Evolutionary conservation across 2,888 invertebrate species (phyloP).

Genomic region (Theodoxus fluviatilis): DNA sequence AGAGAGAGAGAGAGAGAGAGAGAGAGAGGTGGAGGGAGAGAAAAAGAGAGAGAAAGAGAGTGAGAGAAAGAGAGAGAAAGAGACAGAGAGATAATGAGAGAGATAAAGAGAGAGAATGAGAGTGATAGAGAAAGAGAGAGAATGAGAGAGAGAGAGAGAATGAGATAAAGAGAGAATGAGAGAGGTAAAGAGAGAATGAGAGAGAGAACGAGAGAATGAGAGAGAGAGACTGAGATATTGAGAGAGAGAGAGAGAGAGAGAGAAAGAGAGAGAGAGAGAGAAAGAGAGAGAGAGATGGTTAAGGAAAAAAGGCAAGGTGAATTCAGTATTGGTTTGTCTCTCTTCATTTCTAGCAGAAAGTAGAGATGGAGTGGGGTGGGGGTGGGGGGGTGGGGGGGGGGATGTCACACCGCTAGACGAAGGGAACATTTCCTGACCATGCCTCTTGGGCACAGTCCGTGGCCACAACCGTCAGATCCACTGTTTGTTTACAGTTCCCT

Average conservation of each 20-base stretch:
- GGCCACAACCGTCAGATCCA: too few species aligned
- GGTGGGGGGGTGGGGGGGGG: too few species aligned
- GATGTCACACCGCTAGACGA: too few species aligned
- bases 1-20: constrained; percentile 11
- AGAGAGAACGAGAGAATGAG: neutral
- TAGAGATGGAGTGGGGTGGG: too few species aligned
- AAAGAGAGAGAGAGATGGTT: neutral
- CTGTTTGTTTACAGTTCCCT: too few species aligned
- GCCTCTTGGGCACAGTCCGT: too few species aligned
- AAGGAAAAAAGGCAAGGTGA: neutral
- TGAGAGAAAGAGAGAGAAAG: neutral
- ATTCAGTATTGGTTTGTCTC: too few species aligned
- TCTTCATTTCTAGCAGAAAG: too few species aligned
- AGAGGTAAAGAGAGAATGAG: neutral
- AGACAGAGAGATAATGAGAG: neutral
- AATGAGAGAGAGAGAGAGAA: neutral
- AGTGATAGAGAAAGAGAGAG: neutral
- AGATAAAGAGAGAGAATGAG: neutral
- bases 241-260: neutral
- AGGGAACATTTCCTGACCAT: too few species aligned
- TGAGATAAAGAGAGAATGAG: neutral
- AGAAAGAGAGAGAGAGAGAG: neutral
- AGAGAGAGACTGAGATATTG: neutral
- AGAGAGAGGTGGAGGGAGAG: constrained; percentile 8
- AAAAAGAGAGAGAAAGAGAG: neutral